Evolutionary conservation across 1,140 invertebrate species (phyloP).

Genomic region (Drosophila nigrodunni): DNA sequence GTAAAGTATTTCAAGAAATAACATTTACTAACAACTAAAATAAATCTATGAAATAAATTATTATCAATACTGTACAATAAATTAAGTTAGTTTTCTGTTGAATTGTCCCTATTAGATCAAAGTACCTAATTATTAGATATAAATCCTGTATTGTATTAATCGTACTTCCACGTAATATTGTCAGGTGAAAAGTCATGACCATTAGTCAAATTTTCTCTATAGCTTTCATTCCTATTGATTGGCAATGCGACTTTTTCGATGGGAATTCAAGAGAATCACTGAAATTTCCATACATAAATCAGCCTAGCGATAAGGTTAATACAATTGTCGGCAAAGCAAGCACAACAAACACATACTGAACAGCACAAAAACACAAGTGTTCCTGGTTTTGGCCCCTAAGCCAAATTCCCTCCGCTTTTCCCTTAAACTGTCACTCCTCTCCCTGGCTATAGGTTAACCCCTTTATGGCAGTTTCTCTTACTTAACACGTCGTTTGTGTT

Average conservation of each 20-base stretch:
- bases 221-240: slow-evolving; percentile 40
- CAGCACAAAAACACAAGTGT: slow-evolving; percentile 11
- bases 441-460: neutral
- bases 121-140: neutral
- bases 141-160: neutral
- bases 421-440: neutral
- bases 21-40: no score
- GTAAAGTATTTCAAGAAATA: no score
- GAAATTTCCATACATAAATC: slow-evolving; percentile 72
- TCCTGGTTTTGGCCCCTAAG: neutral
- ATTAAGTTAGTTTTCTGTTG: neutral
- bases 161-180: neutral
- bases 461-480: slow-evolving; percentile 42
- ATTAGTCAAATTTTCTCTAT: slow-evolving; percentile 32
- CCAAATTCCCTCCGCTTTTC: neutral
- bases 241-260: slow-evolving; percentile 23
- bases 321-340: slow-evolving; percentile 50
- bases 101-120: no score
- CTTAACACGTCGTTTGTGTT: slow-evolving; percentile 70
- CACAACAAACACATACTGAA: no score
- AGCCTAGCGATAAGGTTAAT: slow-evolving; percentile 71
- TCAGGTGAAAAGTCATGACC: slow-evolving; percentile 9
- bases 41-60: no score
- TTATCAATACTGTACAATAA: no score
- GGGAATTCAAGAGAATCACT: slow-evolving; percentile 31